phyloP scores from a whole-genome alignment of 1,140 invertebrate genomes.

The Philotrypesis tridentata region DNA sequence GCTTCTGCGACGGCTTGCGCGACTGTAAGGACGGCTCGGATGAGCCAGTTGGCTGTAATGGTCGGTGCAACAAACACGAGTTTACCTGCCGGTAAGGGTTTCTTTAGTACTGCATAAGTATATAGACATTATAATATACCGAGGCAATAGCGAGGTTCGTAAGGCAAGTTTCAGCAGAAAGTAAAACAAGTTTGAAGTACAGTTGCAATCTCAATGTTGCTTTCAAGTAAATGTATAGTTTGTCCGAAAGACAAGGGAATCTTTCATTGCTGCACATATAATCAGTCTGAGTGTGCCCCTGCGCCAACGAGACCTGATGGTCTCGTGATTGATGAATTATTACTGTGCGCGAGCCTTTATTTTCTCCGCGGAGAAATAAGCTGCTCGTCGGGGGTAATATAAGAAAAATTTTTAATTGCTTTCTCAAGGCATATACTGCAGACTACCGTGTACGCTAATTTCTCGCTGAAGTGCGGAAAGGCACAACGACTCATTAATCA shows the following conservation, averaged over 20 bases:
- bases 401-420: background rate
- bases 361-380: background rate
- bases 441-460: background rate
- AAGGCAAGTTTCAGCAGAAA: background rate
- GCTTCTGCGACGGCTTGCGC: conserved; percentile 78
- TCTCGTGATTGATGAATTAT: background rate
- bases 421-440: background rate
- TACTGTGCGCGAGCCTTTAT: background rate
- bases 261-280: background rate
- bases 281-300: background rate
- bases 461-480: background rate
- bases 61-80: conserved; percentile 74
- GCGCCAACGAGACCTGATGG: background rate
- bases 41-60: conserved; percentile 78
- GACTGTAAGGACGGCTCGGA: conserved; percentile 82
- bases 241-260: background rate
- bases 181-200: background rate
- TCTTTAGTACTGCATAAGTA: background rate
- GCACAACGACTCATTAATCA: background rate
- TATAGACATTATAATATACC: background rate
- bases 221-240: background rate
- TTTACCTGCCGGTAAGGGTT: conserved; percentile 74
- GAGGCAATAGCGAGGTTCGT: background rate
- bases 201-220: background rate
- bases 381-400: background rate